phyloP scores from a whole-genome alignment of 2,113 vertebrate species.

The Varanus komodoensis region DNA sequence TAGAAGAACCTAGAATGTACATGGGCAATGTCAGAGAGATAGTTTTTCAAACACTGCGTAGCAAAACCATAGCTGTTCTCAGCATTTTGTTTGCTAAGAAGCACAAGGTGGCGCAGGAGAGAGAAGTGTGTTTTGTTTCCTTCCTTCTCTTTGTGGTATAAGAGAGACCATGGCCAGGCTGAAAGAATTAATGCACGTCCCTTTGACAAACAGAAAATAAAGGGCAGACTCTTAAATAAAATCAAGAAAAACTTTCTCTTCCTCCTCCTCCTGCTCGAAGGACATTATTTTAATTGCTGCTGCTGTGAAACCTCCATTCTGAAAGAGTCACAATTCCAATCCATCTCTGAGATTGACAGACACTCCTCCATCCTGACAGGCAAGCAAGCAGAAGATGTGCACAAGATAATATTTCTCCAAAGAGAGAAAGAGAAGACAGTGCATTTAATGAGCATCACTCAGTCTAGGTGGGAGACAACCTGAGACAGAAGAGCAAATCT shows the following conservation, averaged over 20 bases:
- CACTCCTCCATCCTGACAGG: constrained; percentile 34
- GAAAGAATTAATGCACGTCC: constrained; percentile 1
- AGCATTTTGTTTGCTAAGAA: background rate
- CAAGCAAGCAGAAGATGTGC: constrained; percentile 5
- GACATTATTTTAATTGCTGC: constrained; percentile 22
- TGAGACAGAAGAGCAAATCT: constrained; percentile 54
- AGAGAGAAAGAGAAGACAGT: constrained; percentile 36
- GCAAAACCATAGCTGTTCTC: background rate
- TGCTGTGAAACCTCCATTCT: background rate
- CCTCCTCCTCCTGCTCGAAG: background rate
- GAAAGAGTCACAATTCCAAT: constrained; percentile 27
- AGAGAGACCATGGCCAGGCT: background rate
- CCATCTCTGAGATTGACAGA: constrained; percentile 26
- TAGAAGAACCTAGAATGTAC: background rate
- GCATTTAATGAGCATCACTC: constrained; percentile 46
- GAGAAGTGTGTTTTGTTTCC: background rate
- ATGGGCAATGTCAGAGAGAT: background rate
- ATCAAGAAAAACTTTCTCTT: background rate
- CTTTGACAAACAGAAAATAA: background rate
- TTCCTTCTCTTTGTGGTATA: background rate
- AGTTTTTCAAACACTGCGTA: background rate
- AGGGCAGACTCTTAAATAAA: constrained; percentile 6
- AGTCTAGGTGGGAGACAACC: constrained; percentile 28
- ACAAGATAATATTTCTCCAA: constrained; percentile 47
- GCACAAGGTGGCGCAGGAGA: background rate